Evolutionary conservation across 2,797 vertebrate species (phyloP).

Genomic region (Chloroceryle inda): DNA sequence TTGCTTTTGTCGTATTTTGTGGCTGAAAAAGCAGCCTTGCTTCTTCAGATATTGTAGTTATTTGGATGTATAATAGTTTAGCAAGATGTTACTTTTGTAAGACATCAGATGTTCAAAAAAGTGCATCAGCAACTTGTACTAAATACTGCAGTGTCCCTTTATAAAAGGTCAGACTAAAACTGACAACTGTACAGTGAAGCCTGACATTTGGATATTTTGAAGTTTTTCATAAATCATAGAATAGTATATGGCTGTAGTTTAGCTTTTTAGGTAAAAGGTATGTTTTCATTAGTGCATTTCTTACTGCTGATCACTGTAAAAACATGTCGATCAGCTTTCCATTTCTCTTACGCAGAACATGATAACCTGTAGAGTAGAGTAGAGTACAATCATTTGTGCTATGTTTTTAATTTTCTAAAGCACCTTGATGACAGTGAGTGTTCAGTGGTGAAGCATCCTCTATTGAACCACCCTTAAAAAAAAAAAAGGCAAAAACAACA

Average conservation of each 20-base stretch:
- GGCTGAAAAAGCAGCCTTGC: conserved; percentile 99
- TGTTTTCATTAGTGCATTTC: conserved; percentile 87
- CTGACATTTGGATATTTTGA: conserved; percentile 88
- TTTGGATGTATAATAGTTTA: conserved; percentile 99
- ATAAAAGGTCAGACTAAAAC: conserved; percentile 88
- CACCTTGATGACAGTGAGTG: conserved; percentile 90
- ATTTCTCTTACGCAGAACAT: conserved; percentile 85
- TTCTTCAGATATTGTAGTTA: conserved; percentile 99
- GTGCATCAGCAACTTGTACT: conserved; percentile 96
- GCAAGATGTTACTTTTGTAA: conserved; percentile 99
- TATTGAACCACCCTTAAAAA: conserved; percentile 83
- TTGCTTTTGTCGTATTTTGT: conserved; percentile 99
- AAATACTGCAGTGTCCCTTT: conserved; percentile 99
- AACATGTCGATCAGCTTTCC: conserved; percentile 83
- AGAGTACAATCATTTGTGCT: conserved; percentile 87
- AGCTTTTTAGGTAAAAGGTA: conserved; percentile 87
- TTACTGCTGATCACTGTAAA: conserved; percentile 84
- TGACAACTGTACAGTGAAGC: conserved; percentile 84
- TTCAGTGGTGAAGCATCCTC: conserved; percentile 87
- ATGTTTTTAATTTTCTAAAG: conserved; percentile 89
- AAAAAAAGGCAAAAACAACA: background rate
- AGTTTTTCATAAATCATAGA: conserved; percentile 88
- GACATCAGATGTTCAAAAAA: conserved; percentile 97
- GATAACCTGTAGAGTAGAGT: conserved; percentile 86
- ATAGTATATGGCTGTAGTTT: conserved; percentile 87